Evolutionary conservation across 2,113 vertebrate genomes (phyloP).

Genomic region (Erythrolamprus reginae): DNA sequence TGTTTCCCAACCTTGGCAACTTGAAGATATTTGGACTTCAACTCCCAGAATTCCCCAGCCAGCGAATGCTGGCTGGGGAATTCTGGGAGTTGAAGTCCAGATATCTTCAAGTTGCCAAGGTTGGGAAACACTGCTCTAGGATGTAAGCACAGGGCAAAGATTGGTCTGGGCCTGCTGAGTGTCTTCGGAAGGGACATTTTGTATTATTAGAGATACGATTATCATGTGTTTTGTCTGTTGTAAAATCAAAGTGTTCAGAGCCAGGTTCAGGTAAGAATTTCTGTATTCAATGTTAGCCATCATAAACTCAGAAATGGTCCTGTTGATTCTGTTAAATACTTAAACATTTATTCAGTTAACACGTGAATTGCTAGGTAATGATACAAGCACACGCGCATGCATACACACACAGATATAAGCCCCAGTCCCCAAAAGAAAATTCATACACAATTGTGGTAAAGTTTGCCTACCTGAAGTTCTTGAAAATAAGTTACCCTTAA

Average conservation of each 20-base stretch:
- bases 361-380: not conserved
- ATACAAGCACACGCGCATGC: not conserved
- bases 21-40: too few relatives aligned
- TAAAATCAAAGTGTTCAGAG: conserved; percentile 55
- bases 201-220: not conserved
- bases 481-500: not conserved
- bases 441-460: not conserved
- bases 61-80: too few relatives aligned
- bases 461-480: not conserved
- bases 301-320: not conserved
- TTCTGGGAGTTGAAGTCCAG: too few relatives aligned
- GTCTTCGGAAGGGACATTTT: not conserved
- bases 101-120: too few relatives aligned
- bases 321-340: not conserved
- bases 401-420: not conserved
- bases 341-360: not conserved
- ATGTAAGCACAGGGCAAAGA: not conserved
- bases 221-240: conserved; percentile 51
- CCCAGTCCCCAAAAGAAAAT: not conserved
- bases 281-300: conserved; percentile 34
- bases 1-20: too few relatives aligned
- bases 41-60: too few relatives aligned
- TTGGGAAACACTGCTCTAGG: too few relatives aligned
- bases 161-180: not conserved
- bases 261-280: conserved; percentile 64